These are phyloP conservation scores for Myopa testacea DNA, from an alignment of 2,888 invertebrate species.

Conservation along the genomic window DNA sequence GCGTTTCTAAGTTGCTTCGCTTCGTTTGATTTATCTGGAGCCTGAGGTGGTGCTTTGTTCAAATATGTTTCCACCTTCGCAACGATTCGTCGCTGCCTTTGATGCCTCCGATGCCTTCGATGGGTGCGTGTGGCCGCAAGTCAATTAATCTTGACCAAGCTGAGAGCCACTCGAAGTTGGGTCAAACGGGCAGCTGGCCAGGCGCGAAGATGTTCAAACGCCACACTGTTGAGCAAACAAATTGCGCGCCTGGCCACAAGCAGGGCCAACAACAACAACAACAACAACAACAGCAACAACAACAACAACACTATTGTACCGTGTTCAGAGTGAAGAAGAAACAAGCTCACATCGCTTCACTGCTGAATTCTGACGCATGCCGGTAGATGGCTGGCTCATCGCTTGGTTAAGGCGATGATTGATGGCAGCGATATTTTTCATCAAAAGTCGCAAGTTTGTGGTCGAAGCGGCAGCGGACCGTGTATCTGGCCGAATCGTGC, in stretches of 20 bases:
- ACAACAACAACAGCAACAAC: background rate
- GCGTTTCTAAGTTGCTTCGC: too few relatives aligned
- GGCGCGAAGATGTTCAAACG: background rate
- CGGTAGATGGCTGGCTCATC: conserved; percentile 13
- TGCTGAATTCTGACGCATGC: background rate
- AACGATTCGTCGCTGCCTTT: background rate
- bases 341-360: background rate
- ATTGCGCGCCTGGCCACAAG: background rate
- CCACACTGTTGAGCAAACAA: conserved; percentile 37
- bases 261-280: background rate
- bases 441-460: conserved; percentile 24
- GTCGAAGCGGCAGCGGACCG: background rate
- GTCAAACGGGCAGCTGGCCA: background rate
- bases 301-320: background rate
- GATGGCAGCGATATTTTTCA: conserved; percentile 52
- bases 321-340: too few relatives aligned
- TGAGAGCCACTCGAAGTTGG: background rate
- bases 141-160: conserved; percentile 21
- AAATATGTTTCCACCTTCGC: conserved; percentile 2
- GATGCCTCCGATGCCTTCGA: conserved; percentile 20
- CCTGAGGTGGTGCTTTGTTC: background rate
- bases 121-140: conserved; percentile 28
- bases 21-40: too few relatives aligned
- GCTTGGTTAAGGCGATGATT: conserved; percentile 47
- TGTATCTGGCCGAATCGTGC: background rate